Base-by-base conservation (phyloP, 2,797 vertebrate genomes). In the Melanotaenia parkinsoni region DNA sequence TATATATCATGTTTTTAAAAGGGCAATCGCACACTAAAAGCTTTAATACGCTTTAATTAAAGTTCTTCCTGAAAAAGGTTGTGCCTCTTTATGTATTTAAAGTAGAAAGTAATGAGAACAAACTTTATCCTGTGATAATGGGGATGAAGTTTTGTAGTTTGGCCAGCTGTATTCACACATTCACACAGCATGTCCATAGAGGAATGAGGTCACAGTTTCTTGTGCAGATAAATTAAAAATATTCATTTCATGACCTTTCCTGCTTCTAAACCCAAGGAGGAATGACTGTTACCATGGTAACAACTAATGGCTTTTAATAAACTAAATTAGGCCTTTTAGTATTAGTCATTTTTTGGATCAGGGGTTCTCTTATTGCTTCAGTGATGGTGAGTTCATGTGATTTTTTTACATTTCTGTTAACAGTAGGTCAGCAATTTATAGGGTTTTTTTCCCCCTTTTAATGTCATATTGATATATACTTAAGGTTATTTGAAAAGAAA, bases 281-380 rank as follows among this genome's bases (percentile, higher is more conserved):
- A 69, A 65, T 70, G 63, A 32, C 37, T 54, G 67, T 78, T 62
- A 33, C 79, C 76, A 71, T 32, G 33, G 71, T 33, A 78, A 81
- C 79, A 64, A 20, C 67, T 75, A 72, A 80, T 83, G 76, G 58
- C 47, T 80, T 5, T 2, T 82, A 63, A 77, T 80, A 70, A 77
- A 77, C 68, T 67, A 68, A 72, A 38, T 70, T 45, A 72, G 67
- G 28, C 57, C 47, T 66, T 66, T 70, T 40, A 47, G 54, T 66
- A 58, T 57, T 69, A 40, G 32, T 54, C 43, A 33, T 16, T 68
- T 38, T 51, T 16, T 72, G 70, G 57, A 77, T 77, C 54, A 60
- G 37, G 61, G 3, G 28, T 68, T 61, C 57, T 61, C 77, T 69
- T 59, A 24, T 6, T n/a, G 32, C 75, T 72, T 70, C 30, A 38